phyloP scores from a whole-genome alignment of 2,888 invertebrate species.

The Eupithecia dodoneata region DNA sequence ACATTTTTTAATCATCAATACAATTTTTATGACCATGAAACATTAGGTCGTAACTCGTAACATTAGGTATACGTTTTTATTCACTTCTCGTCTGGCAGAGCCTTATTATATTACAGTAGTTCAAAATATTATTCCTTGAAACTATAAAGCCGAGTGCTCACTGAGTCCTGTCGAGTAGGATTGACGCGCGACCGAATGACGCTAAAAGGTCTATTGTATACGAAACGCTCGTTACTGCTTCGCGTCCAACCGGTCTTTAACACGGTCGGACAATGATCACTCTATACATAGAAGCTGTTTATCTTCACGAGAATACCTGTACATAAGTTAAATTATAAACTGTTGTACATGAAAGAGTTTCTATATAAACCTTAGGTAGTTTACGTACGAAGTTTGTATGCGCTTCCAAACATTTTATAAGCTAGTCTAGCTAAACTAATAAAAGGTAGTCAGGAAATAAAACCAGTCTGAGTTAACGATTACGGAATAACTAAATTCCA shows the following conservation, averaged over 20 bases:
- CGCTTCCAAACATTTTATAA: background rate
- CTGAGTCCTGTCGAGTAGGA: conserved; percentile 59
- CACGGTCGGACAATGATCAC: conserved; percentile 81
- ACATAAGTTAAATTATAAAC: conserved; percentile 7
- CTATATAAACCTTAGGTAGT: background rate
- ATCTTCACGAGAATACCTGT: conserved; percentile 53
- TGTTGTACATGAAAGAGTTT: conserved; percentile 3
- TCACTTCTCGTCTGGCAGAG: background rate
- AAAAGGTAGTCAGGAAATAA: background rate
- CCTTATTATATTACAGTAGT: background rate
- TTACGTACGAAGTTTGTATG: background rate
- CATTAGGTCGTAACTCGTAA: too few relatives aligned
- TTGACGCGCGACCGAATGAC: conserved; percentile 80
- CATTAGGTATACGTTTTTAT: background rate
- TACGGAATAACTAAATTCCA: background rate
- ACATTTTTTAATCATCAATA: background rate
- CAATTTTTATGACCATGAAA: too few relatives aligned
- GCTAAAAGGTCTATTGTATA: conserved; percentile 85
- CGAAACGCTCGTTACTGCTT: conserved; percentile 79
- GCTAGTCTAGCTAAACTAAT: background rate
- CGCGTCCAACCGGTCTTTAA: conserved; percentile 80
- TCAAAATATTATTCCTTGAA: conserved; percentile 15
- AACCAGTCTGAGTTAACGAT: background rate
- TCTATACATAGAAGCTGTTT: conserved; percentile 75
- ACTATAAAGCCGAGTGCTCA: conserved; percentile 67